Evolutionary conservation across 2,113 vertebrate genomes (phyloP).

Genomic region (Corythornis vintsioides): DNA sequence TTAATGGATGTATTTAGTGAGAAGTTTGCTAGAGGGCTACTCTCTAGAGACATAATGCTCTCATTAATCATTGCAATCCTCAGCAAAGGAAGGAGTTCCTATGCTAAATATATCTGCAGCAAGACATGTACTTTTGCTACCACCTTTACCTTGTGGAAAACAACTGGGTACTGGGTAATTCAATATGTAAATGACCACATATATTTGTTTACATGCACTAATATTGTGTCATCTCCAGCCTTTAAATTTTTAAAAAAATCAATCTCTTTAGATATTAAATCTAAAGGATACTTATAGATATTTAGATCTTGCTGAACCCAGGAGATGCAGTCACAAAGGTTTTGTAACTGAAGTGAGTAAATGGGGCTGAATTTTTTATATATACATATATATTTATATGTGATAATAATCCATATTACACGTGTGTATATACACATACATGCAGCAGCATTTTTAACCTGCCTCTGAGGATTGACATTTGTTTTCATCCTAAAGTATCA

Average conservation of each 20-base stretch:
- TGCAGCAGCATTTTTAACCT: neutral
- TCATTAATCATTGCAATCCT: conserved; percentile 28
- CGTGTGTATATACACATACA: neutral
- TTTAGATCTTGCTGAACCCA: neutral
- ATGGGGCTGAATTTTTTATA: neutral
- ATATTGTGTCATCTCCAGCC: neutral
- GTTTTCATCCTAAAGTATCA: neutral
- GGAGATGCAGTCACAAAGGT: neutral
- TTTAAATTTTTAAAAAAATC: neutral
- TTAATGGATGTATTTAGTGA: conserved; percentile 38
- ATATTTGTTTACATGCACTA: neutral
- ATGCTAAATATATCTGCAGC: neutral
- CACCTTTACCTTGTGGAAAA: neutral
- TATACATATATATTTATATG: no score
- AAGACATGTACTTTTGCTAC: neutral
- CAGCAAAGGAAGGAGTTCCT: neutral
- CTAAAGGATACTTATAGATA: neutral
- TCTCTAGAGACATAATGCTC: conserved; percentile 2
- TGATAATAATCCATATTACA: neutral
- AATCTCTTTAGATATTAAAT: neutral
- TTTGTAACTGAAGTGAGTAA: neutral
- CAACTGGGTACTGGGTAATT: accelerated
- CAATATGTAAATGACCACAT: neutral
- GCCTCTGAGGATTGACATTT: neutral
- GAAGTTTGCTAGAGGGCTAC: conserved; percentile 13